These are phyloP conservation scores for Alosa alosa DNA, from an alignment of 2,113 vertebrate genomes.

Conservation along the genomic window DNA sequence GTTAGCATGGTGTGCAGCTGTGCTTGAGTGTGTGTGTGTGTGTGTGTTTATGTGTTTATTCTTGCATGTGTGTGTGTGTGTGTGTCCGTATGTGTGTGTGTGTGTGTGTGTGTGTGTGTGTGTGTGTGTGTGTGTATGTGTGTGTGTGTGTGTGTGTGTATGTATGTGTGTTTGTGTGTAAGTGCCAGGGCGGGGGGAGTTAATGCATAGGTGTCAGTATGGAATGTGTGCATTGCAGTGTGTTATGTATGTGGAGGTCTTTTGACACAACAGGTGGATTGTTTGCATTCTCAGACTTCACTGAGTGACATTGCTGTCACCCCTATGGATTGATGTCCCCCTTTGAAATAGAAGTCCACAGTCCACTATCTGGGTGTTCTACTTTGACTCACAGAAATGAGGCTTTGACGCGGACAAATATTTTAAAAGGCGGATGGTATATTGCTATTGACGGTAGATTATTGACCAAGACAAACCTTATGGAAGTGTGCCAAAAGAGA, in stretches of 20 bases:
- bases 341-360: not conserved
- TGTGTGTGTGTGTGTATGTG: not conserved
- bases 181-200: not conserved
- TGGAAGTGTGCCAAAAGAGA: not conserved
- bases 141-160: not conserved
- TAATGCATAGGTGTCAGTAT: slow-evolving; percentile 14
- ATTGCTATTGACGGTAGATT: not conserved
- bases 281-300: not conserved
- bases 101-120: not conserved
- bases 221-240: not conserved
- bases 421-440: not conserved
- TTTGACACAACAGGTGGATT: not conserved
- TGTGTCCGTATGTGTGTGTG: too few relatives aligned
- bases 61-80: not conserved
- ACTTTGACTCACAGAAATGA: not conserved
- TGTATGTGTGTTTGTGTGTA: not conserved
- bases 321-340: not conserved
- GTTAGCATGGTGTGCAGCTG: not conserved
- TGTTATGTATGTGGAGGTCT: not conserved
- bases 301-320: not conserved
- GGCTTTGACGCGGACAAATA: not conserved
- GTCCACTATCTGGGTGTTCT: not conserved
- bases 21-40: not conserved
- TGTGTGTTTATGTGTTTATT: not conserved
- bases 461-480: slow-evolving; percentile 2